Conservation (phyloP, 2,797 vertebrate genomes). For the Borostomias antarcticus region DNA sequence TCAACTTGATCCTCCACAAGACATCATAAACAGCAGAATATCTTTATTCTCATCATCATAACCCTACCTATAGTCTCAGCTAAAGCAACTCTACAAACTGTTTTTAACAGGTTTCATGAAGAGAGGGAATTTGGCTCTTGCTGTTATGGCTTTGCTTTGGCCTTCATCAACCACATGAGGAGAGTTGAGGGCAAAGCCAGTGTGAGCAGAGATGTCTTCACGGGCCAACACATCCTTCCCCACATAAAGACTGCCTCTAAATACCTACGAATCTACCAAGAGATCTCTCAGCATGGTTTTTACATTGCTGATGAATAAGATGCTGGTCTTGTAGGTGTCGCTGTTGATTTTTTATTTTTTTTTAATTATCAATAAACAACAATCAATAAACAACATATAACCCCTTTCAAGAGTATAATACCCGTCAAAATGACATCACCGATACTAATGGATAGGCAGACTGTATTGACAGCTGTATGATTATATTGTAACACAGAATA, state of each 20-base stretch:
- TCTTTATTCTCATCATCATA: too few relatives aligned
- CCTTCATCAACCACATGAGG: conserved; percentile 80
- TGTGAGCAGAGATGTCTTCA: conserved; percentile 77
- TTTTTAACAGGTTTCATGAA: conserved; percentile 79
- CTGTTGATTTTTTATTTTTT: too few relatives aligned
- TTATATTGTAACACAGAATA: too few relatives aligned
- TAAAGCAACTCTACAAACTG: background rate
- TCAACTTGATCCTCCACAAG: background rate
- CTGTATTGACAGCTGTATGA: too few relatives aligned
- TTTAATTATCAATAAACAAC: too few relatives aligned
- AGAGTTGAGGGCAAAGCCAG: conserved; percentile 50
- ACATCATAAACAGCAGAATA: too few relatives aligned
- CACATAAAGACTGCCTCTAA: conserved; percentile 68
- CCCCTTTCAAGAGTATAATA: too few relatives aligned
- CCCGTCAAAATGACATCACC: too few relatives aligned
- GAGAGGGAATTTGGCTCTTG: conserved; percentile 74
- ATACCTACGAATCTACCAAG: conserved; percentile 75
- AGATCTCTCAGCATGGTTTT: conserved; percentile 63
- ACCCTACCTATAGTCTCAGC: too few relatives aligned
- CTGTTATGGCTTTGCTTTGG: conserved; percentile 80
- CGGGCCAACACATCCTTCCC: conserved; percentile 72
- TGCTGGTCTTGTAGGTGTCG: too few relatives aligned
- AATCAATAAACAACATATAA: too few relatives aligned
- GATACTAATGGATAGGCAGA: too few relatives aligned
- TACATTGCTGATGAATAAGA: conserved; percentile 27